A percentile compares a stretch with the other conserved stretches of the same genome.
Evolutionary conservation across 1,140 invertebrate genomes (phyloP).

Genomic region (Liolophura sinensis): DNA sequence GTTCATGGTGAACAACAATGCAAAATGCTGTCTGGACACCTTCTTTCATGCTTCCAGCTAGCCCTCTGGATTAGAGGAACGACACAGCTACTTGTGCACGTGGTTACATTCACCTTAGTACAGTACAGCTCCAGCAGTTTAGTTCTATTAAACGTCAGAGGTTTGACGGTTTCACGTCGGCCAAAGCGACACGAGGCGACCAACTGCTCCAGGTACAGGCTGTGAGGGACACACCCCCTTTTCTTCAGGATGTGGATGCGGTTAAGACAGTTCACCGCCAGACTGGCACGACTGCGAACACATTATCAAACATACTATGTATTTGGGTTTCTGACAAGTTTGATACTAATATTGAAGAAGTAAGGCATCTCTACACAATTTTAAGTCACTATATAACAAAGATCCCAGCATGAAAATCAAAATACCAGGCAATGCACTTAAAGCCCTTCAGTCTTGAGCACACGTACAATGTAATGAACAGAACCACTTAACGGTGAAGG

Average conservation of each 20-base stretch:
- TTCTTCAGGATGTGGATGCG: constrained; percentile 78
- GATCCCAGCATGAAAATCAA: too few relatives aligned
- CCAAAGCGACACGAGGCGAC: constrained; percentile 53
- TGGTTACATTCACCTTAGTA: constrained; percentile 3
- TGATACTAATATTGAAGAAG: not conserved
- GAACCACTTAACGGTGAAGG: too few relatives aligned
- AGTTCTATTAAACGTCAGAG: constrained; percentile 2
- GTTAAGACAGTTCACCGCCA: constrained; percentile 75
- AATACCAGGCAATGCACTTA: too few relatives aligned
- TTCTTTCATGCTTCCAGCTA: too few relatives aligned
- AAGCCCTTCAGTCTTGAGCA: too few relatives aligned
- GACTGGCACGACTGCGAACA: constrained; percentile 66
- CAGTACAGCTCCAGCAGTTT: constrained; percentile 6
- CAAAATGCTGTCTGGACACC: too few relatives aligned
- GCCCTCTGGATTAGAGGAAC: too few relatives aligned
- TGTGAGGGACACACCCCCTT: constrained; percentile 74
- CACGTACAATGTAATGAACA: too few relatives aligned
- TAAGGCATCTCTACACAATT: not conserved
- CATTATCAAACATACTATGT: constrained; percentile 9
- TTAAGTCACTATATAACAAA: not conserved
- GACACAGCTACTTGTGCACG: too few relatives aligned
- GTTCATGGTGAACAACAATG: too few relatives aligned
- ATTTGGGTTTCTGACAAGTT: not conserved
- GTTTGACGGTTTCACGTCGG: not conserved
- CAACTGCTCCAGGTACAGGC: constrained; percentile 82